A percentile compares a stretch with the other conserved stretches of the same genome.
These are phyloP conservation scores for Pangasius krempfi DNA, from an alignment of 2,797 vertebrate genomes.

Conservation along the genomic window DNA sequence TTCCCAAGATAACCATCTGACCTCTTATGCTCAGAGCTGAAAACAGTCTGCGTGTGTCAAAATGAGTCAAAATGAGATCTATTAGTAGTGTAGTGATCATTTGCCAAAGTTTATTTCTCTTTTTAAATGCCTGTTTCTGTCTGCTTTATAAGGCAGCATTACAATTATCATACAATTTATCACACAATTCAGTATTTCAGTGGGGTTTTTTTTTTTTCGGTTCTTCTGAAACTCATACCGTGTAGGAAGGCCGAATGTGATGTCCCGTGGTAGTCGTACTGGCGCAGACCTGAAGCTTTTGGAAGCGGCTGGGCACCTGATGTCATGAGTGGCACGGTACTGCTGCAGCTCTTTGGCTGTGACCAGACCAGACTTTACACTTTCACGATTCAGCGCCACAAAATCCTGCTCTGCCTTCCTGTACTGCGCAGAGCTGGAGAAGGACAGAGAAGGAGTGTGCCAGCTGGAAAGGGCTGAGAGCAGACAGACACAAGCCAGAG, in stretches of 20 bases:
- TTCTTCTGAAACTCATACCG: constrained; percentile 68
- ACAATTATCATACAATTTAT: background rate
- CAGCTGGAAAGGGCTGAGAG: constrained; percentile 80
- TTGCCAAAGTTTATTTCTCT: background rate
- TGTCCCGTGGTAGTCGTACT: constrained; percentile 61
- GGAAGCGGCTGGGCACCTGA: constrained; percentile 47
- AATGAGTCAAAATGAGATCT: background rate
- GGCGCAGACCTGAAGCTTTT: constrained; percentile 36
- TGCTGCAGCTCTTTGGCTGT: constrained; percentile 72
- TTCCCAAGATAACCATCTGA: background rate
- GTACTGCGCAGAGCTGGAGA: constrained; percentile 22
- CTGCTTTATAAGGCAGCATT: background rate
- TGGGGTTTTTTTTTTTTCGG: background rate
- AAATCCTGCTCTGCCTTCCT: constrained; percentile 67
- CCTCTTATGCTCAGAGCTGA: background rate
- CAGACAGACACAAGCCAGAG: constrained; percentile 6
- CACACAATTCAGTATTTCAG: background rate
- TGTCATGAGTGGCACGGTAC: constrained; percentile 72
- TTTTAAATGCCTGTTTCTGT: background rate
- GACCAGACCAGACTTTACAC: constrained; percentile 74
- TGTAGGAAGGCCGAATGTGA: constrained; percentile 69
- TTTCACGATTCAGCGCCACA: constrained; percentile 73
- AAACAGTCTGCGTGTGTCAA: background rate
- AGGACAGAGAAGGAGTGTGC: constrained; percentile 63
- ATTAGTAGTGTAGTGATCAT: background rate